Percentiles rank a stretch among this genome's conserved stretches.
Conservation (phyloP, 2,888 invertebrate genomes). For the Crossocerus cetratus region DNA sequence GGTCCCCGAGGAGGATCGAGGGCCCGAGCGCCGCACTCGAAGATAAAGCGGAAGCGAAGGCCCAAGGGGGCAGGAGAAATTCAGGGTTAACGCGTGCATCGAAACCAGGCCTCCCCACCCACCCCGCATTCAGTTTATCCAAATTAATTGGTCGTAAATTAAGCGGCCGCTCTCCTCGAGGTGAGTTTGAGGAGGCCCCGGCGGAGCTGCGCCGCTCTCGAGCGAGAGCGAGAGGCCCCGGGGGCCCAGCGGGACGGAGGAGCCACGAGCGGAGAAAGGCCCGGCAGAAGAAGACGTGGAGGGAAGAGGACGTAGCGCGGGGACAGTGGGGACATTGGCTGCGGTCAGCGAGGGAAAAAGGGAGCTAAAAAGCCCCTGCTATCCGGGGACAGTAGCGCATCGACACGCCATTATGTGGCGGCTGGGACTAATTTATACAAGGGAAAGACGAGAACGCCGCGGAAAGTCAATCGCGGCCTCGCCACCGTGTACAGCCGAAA, state of each 20-base stretch:
- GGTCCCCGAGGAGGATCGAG: too few relatives aligned
- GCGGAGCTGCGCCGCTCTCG: too few relatives aligned
- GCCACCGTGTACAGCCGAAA: constrained; percentile 15
- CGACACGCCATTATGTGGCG: constrained; percentile 77
- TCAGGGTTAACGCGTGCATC: constrained; percentile 74
- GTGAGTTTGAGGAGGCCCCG: constrained; percentile 32
- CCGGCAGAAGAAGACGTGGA: constrained; percentile 6
- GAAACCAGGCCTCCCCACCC: constrained; percentile 68
- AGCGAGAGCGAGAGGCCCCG: constrained; percentile 11
- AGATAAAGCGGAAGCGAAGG: constrained; percentile 13
- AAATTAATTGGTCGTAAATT: constrained; percentile 78
- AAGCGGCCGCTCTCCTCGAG: constrained; percentile 65
- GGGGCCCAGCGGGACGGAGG: background rate
- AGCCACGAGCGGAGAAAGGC: constrained; percentile 26
- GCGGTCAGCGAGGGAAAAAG: constrained; percentile 36
- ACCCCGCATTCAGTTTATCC: constrained; percentile 73
- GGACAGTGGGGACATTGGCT: constrained; percentile 19
- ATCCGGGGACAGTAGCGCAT: constrained; percentile 74
- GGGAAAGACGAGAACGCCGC: constrained; percentile 73
- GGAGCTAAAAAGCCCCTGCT: constrained; percentile 46
- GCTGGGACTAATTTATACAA: constrained; percentile 77
- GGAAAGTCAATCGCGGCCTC: constrained; percentile 64
- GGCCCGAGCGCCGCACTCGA: constrained; percentile 22
- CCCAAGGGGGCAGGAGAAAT: constrained; percentile 53
- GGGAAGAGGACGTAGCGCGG: constrained; percentile 16